Evolutionary conservation across 2,888 invertebrate genomes (phyloP).

Genomic region (Halocaridina rubra): DNA sequence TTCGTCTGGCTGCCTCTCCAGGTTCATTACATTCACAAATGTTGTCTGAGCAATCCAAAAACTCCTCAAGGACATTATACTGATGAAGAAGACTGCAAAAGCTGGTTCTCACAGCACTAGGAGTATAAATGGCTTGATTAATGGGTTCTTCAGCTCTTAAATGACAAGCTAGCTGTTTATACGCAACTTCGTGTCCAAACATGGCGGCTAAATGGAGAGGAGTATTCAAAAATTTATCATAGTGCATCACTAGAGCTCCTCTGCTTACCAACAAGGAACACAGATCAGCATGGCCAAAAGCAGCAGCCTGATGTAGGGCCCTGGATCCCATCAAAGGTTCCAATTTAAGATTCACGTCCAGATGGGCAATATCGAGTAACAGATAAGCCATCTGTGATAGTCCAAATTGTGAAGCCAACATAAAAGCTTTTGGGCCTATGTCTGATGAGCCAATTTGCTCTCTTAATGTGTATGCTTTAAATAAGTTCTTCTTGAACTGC

Average conservation of each 20-base stretch:
- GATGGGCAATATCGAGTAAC: background rate
- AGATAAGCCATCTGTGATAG: background rate
- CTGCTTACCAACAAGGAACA: background rate
- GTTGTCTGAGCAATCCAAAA: background rate
- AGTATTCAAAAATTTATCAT: background rate
- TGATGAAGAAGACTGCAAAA: background rate
- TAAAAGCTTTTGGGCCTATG: background rate
- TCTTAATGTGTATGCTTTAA: background rate
- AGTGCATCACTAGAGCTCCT: background rate
- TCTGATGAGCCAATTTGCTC: background rate
- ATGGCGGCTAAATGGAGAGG: slow-evolving; percentile 23
- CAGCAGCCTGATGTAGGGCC: slow-evolving; percentile 16
- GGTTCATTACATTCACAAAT: background rate
- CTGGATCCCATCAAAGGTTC: background rate
- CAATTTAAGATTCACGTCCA: background rate
- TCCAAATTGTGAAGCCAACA: background rate
- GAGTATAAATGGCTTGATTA: background rate
- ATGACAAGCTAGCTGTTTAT: background rate
- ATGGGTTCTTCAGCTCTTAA: background rate
- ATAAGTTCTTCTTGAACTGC: background rate
- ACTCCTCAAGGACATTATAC: background rate
- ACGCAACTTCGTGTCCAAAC: slow-evolving; percentile 4
- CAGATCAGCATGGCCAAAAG: slow-evolving; percentile 6
- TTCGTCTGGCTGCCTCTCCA: background rate
- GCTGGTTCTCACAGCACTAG: background rate